These are phyloP conservation scores for Zaprionus nigranus DNA, from an alignment of 1,140 invertebrate species.

Conservation along the genomic window DNA sequence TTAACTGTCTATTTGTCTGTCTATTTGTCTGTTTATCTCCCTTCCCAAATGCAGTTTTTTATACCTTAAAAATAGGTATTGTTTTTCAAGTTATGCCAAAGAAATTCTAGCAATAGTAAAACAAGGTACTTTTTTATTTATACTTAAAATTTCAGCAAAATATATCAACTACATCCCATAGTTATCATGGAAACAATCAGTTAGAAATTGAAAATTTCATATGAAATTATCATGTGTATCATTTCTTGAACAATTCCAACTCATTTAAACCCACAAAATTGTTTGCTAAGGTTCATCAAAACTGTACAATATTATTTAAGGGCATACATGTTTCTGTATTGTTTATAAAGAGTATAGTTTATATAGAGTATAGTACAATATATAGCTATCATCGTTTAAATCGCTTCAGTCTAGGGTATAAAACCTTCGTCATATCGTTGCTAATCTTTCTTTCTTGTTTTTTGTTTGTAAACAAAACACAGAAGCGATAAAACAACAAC, in stretches of 20 bases:
- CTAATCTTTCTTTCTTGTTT: not conserved
- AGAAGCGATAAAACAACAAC: slow-evolving; percentile 7
- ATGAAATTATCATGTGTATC: not conserved
- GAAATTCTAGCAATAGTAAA: too few species aligned
- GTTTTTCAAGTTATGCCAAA: too few species aligned
- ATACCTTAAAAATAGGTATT: too few species aligned
- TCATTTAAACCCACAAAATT: not conserved
- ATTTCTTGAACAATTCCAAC: not conserved
- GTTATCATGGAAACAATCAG: not conserved
- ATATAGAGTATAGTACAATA: not conserved
- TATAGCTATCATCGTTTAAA: not conserved
- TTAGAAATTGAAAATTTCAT: not conserved
- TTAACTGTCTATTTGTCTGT: too few species aligned
- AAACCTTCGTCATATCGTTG: not conserved
- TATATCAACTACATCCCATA: not conserved
- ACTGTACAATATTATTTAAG: not conserved
- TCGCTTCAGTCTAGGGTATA: not conserved
- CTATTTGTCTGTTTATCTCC: too few species aligned
- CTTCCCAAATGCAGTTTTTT: too few species aligned
- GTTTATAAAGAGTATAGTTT: accelerated
- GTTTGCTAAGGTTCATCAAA: not conserved
- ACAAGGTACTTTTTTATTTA: too few species aligned
- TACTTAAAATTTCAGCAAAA: too few species aligned
- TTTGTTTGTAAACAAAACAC: slow-evolving; percentile 13
- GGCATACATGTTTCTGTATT: too few species aligned